Conservation (phyloP, 2,888 invertebrate species). For the Luperina testacea region DNA sequence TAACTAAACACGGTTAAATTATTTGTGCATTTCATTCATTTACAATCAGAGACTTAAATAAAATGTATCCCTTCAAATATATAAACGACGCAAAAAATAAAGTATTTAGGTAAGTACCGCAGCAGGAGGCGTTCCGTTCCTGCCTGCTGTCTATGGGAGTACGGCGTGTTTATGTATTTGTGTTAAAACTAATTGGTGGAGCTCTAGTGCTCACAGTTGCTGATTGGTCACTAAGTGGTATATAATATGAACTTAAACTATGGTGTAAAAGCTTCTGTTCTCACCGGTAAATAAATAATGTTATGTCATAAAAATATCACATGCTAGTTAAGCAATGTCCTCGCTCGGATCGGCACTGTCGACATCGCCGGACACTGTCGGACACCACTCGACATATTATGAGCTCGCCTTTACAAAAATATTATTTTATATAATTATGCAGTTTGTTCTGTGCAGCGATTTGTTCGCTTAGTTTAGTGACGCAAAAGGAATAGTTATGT, state of each 20-base stretch:
- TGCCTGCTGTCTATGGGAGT: no score
- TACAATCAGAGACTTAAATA: not conserved
- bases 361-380: not conserved
- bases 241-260: not conserved
- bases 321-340: not conserved
- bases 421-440: conserved; percentile 5
- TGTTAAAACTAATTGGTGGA: no score
- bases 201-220: not conserved
- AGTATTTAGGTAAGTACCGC: no score
- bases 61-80: not conserved
- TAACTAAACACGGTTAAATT: no score
- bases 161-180: no score
- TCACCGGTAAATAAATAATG: not conserved
- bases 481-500: not conserved
- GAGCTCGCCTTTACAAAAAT: conserved; percentile 7
- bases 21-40: not conserved
- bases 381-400: conserved; percentile 5
- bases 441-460: conserved; percentile 4
- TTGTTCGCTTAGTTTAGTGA: not conserved
- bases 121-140: no score
- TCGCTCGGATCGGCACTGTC: not conserved
- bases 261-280: not conserved
- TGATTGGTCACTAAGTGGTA: not conserved
- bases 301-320: not conserved
- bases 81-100: no score